Conservation (phyloP, 2,888 invertebrate species). For the Plemyria rubiginata region DNA sequence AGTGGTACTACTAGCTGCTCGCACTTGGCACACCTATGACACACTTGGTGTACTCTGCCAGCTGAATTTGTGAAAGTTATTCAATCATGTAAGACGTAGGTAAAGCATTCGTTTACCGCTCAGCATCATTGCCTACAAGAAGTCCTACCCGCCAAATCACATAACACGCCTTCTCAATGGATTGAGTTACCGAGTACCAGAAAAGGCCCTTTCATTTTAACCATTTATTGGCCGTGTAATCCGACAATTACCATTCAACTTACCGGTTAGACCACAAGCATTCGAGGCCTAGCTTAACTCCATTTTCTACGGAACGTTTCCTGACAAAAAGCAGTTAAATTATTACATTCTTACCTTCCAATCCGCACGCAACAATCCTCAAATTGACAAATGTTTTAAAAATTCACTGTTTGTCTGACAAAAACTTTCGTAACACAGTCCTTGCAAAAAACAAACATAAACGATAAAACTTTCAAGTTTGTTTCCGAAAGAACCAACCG, state of each 20-base stretch:
- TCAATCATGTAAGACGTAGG: conserved; percentile 19
- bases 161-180: conserved; percentile 20
- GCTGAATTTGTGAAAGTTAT: conserved; percentile 30
- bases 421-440: conserved; percentile 71
- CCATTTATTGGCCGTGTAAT: conserved; percentile 33
- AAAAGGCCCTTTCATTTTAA: conserved; percentile 30
- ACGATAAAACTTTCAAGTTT: conserved; percentile 49
- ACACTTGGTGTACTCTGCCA: conserved; percentile 6
- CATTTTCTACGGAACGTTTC: conserved; percentile 36
- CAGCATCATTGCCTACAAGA: conserved; percentile 1
- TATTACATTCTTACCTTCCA: conserved; percentile 50
- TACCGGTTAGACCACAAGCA: conserved; percentile 34
- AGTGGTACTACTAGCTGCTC: neutral
- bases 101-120: conserved; percentile 11
- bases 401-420: conserved; percentile 41
- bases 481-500: conserved; percentile 31
- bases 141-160: conserved; percentile 24
- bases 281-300: conserved; percentile 27
- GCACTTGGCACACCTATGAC: conserved; percentile 1
- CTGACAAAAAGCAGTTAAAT: conserved; percentile 48
- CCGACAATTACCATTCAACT: conserved; percentile 31
- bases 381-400: conserved; percentile 63
- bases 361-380: conserved; percentile 70
- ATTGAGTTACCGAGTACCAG: conserved; percentile 8
- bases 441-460: conserved; percentile 60